A percentile compares a stretch with the other conserved stretches of the same genome.
phyloP scores from a whole-genome alignment of 2,888 invertebrate species.

The Eristalis intricaria region DNA sequence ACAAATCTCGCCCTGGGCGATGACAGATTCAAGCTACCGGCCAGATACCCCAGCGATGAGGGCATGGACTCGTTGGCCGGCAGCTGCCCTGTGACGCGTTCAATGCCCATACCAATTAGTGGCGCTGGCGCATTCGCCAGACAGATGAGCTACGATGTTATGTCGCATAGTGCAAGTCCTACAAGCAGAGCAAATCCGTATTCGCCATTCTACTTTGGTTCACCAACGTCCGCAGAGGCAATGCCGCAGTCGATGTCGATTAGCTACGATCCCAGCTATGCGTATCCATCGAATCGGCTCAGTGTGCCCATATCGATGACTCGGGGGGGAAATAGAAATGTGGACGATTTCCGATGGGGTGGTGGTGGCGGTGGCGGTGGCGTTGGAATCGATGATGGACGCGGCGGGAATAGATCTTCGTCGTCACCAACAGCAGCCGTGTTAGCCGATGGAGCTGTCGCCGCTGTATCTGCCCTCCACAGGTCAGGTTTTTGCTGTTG shows the following conservation, averaged over 20 bases:
- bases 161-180: conserved; percentile 78
- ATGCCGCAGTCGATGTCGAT: conserved; percentile 72
- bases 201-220: conserved; percentile 78
- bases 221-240: conserved; percentile 74
- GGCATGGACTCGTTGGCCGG: conserved; percentile 76
- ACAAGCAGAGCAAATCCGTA: conserved; percentile 74
- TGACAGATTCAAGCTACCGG: conserved; percentile 73
- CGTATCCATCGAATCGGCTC: conserved; percentile 75
- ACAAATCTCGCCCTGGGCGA: conserved; percentile 75
- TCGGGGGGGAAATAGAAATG: not conserved
- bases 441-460: conserved; percentile 46
- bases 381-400: conserved; percentile 26
- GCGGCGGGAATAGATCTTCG: conserved; percentile 15
- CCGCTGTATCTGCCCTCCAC: conserved; percentile 56
- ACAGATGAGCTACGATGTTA: conserved; percentile 12
- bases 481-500: conserved; percentile 66
- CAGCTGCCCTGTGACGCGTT: conserved; percentile 73
- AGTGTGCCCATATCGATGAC: conserved; percentile 73
- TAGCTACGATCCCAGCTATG: conserved; percentile 78
- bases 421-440: conserved; percentile 62
- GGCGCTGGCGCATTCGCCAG: conserved; percentile 59
- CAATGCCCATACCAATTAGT: conserved; percentile 78
- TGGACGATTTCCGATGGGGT: conserved; percentile 14
- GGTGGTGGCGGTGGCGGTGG: not conserved
- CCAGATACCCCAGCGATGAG: conserved; percentile 74